phyloP scores from a whole-genome alignment of 2,113 vertebrate species.

The Scomber colias region DNA sequence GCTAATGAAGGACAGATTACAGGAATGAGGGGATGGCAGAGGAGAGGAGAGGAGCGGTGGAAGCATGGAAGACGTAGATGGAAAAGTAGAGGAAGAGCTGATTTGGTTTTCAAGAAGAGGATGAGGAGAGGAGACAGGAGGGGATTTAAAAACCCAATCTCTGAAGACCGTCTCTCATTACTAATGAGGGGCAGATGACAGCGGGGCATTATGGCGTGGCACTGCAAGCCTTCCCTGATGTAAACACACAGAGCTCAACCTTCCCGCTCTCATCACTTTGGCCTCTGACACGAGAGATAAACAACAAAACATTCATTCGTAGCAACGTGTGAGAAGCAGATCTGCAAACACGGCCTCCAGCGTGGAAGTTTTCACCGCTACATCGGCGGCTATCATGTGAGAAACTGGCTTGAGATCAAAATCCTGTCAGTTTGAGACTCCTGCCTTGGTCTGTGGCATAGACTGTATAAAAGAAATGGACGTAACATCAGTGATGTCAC shows the following conservation, averaged over 20 bases:
- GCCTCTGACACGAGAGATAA: slow-evolving; percentile 7
- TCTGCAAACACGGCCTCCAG: slow-evolving; percentile 1
- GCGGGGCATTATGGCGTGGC: slow-evolving; percentile 5
- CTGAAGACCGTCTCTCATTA: slow-evolving; percentile 7
- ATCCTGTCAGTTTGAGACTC: not conserved
- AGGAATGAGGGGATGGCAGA: slow-evolving; percentile 1
- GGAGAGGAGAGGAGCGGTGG: not conserved
- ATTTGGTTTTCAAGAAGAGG: slow-evolving; percentile 23
- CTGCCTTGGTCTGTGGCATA: not conserved
- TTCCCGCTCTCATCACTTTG: slow-evolving; percentile 2
- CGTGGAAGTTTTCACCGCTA: not conserved
- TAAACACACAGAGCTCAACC: slow-evolving; percentile 3
- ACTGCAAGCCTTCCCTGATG: not conserved
- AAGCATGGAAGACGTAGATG: too few species aligned
- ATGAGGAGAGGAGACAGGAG: slow-evolving; percentile 34
- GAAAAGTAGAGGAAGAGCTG: slow-evolving; percentile 6
- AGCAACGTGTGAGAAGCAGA: slow-evolving; percentile 18
- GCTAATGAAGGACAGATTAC: slow-evolving; percentile 44
- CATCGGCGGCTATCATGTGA: not conserved
- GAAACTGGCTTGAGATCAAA: not conserved
- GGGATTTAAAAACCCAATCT: slow-evolving; percentile 19
- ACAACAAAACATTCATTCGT: slow-evolving; percentile 17
- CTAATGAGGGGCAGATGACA: slow-evolving; percentile 60
- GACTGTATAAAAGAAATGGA: too few species aligned
- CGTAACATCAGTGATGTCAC: too few species aligned